These are phyloP conservation scores for Acanthornis magna DNA, from an alignment of 2,797 vertebrate genomes.

Conservation along the genomic window DNA sequence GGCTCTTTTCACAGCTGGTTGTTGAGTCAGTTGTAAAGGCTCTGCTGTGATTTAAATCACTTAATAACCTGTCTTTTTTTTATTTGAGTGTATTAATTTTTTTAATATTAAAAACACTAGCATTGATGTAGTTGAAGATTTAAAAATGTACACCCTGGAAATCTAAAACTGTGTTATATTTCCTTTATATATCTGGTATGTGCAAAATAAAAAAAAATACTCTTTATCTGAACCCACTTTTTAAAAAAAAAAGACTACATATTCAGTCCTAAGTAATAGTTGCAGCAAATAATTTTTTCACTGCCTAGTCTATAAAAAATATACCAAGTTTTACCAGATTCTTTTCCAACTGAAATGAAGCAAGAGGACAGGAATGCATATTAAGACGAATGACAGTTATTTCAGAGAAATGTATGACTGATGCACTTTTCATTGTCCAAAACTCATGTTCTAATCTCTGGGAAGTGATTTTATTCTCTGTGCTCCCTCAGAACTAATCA, in stretches of 20 bases:
- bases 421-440: background rate
- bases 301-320: background rate
- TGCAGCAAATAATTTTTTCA: background rate
- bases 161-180: background rate
- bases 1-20: constrained; percentile 43
- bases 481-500: background rate
- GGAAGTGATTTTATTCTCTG: background rate
- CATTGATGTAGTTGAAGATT: background rate
- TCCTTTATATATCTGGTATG: background rate
- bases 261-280: background rate
- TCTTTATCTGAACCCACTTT: background rate
- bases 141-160: background rate
- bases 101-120: background rate
- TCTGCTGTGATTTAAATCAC: constrained; percentile 56
- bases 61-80: background rate
- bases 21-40: background rate
- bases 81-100: background rate
- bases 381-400: background rate
- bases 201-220: background rate
- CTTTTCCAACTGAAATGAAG: background rate
- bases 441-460: background rate
- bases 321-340: background rate
- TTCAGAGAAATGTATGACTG: background rate
- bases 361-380: background rate
- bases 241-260: background rate